A percentile compares a stretch with the other conserved stretches of the same genome.
These are phyloP conservation scores for Rhadina sibilatrix DNA, from an alignment of 2,113 vertebrate genomes.

Conservation along the genomic window DNA sequence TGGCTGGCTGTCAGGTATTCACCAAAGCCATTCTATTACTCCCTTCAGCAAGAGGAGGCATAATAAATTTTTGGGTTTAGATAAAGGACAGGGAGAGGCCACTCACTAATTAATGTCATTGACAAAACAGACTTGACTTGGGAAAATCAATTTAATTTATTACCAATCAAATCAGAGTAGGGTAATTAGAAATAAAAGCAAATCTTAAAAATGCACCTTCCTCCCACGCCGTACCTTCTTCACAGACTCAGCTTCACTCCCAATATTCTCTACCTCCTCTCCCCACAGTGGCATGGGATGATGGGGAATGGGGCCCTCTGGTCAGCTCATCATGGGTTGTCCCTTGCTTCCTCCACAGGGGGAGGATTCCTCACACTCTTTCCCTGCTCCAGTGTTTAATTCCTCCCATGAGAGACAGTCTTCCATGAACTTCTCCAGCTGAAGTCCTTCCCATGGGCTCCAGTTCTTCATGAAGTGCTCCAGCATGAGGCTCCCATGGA, in stretches of 20 bases:
- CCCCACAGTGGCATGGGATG: fast-evolving
- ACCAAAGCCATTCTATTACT: background rate
- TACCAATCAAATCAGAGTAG: background rate
- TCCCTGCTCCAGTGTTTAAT: background rate
- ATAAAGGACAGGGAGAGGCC: background rate
- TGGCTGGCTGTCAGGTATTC: background rate
- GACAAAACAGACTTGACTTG: fast-evolving
- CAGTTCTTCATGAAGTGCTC: background rate
- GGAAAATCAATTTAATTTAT: background rate
- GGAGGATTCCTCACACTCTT: background rate
- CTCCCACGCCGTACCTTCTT: background rate
- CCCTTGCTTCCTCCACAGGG: background rate
- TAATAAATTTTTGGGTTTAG: background rate
- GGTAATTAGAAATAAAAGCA: background rate
- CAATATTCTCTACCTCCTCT: fast-evolving
- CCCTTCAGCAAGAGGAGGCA: background rate
- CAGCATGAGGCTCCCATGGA: background rate
- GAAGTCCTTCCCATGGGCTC: background rate
- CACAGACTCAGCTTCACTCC: background rate
- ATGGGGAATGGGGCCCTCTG: background rate
- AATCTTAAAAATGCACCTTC: background rate
- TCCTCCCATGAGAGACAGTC: background rate
- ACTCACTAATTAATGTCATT: background rate
- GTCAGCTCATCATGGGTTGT: background rate
- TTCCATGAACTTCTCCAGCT: background rate